Evolutionary conservation across 2,888 invertebrate species (phyloP).

Genomic region (Elegia similella): DNA sequence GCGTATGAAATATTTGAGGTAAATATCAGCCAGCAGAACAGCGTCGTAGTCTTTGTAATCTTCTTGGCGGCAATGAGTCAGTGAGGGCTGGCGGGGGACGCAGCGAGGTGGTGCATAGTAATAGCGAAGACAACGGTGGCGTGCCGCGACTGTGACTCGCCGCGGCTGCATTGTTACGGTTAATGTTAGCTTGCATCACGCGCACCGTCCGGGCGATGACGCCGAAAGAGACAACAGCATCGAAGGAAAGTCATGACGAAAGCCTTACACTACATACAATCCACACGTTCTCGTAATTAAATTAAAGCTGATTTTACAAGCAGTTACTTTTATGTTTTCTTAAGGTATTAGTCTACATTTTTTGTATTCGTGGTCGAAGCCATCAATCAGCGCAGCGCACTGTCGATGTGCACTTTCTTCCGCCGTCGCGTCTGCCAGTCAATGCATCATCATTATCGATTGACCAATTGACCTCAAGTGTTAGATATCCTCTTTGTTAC

Average conservation of each 20-base stretch:
- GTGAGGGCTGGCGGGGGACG: neutral
- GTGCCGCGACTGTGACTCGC: neutral
- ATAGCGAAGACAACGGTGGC: slow-evolving; percentile 3
- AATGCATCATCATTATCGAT: slow-evolving; percentile 52
- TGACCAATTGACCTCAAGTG: slow-evolving; percentile 49
- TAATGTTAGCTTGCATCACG: slow-evolving; percentile 47
- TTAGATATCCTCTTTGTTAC: slow-evolving; percentile 41
- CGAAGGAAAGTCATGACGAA: slow-evolving; percentile 49
- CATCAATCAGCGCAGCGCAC: slow-evolving; percentile 22
- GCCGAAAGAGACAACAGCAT: slow-evolving; percentile 44
- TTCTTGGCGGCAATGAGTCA: slow-evolving; percentile 27
- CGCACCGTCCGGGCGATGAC: slow-evolving; percentile 42
- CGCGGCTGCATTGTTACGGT: slow-evolving; percentile 38
- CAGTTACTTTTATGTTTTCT: neutral
- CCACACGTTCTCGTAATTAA: slow-evolving; percentile 29
- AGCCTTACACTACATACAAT: slow-evolving; percentile 31
- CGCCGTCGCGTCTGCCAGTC: slow-evolving; percentile 31
- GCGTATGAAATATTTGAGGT: neutral
- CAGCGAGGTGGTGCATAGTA: neutral
- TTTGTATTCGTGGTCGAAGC: slow-evolving; percentile 19
- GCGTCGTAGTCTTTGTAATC: slow-evolving; percentile 36
- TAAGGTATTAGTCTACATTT: slow-evolving; percentile 21
- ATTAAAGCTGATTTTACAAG: slow-evolving; percentile 13
- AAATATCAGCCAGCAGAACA: slow-evolving; percentile 45
- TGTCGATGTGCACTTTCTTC: slow-evolving; percentile 30